Conservation (phyloP, 2,113 vertebrate genomes). For the Menidia beryllina region DNA sequence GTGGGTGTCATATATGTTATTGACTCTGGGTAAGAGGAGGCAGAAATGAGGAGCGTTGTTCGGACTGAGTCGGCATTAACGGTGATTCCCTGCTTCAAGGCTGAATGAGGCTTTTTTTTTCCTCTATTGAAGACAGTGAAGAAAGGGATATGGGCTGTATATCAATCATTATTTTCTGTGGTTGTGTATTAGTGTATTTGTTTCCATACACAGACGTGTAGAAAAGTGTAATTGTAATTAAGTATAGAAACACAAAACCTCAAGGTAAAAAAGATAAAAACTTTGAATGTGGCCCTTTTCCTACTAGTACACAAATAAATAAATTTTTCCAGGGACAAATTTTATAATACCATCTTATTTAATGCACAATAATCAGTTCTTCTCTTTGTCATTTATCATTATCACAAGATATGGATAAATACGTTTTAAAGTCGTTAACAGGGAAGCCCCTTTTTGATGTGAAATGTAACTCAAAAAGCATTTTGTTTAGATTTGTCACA, state of each 20-base stretch:
- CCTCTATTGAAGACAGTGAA: slow-evolving; percentile 42
- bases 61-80: slow-evolving; percentile 27
- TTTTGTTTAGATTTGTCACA: slow-evolving; percentile 18
- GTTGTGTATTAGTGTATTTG: neutral
- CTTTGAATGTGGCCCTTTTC: neutral
- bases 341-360: slow-evolving; percentile 28
- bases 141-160: slow-evolving; percentile 33
- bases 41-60: slow-evolving; percentile 12
- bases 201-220: too few relatives aligned
- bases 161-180: slow-evolving; percentile 53
- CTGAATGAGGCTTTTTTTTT: slow-evolving; percentile 71
- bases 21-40: slow-evolving; percentile 52
- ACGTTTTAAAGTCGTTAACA: slow-evolving; percentile 36
- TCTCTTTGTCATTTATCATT: too few relatives aligned
- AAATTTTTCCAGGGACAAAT: neutral
- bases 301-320: neutral
- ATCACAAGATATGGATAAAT: slow-evolving; percentile 16
- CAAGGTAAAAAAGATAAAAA: too few relatives aligned
- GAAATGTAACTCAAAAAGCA: neutral
- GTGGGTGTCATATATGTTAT: slow-evolving; percentile 68
- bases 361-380: slow-evolving; percentile 19
- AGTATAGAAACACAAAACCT: too few relatives aligned
- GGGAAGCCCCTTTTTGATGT: slow-evolving; percentile 32
- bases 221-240: too few relatives aligned
- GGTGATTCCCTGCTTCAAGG: slow-evolving; percentile 54